Conservation (phyloP, 2,888 invertebrate species). For the Cheilosia scutellata region DNA sequence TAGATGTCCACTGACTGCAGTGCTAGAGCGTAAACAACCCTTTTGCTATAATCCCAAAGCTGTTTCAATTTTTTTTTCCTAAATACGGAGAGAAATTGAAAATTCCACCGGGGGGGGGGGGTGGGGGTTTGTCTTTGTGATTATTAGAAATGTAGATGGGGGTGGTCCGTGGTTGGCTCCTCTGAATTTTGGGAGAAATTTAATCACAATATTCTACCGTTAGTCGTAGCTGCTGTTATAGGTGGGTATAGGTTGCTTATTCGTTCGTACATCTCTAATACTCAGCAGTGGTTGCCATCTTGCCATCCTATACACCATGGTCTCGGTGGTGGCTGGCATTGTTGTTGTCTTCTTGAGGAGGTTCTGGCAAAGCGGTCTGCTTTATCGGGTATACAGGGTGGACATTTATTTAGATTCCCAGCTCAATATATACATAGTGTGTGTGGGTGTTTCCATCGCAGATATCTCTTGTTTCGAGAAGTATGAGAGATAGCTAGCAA, state of each 20-base stretch:
- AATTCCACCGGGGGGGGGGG: conserved; percentile 41
- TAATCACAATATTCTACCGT: conserved; percentile 65
- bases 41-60: conserved; percentile 1
- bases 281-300: conserved; percentile 45
- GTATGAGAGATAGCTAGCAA: too few relatives aligned
- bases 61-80: neutral
- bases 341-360: conserved; percentile 45
- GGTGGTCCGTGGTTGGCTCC: conserved; percentile 29
- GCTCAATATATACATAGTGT: neutral
- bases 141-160: conserved; percentile 46
- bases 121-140: conserved; percentile 47
- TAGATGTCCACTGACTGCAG: conserved; percentile 56
- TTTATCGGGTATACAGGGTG: conserved; percentile 36
- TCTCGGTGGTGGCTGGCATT: conserved; percentile 31
- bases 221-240: conserved; percentile 23
- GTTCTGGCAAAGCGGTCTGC: conserved; percentile 38
- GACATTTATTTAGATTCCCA: neutral
- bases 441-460: neutral
- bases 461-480: too few relatives aligned
- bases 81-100: conserved; percentile 50
- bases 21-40: conserved; percentile 34
- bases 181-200: conserved; percentile 66
- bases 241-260: conserved; percentile 32
- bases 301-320: conserved; percentile 10
- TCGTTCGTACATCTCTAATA: conserved; percentile 9